Evolutionary conservation across 2,113 vertebrate species (phyloP).

Genomic region (Apodemus speciosus): DNA sequence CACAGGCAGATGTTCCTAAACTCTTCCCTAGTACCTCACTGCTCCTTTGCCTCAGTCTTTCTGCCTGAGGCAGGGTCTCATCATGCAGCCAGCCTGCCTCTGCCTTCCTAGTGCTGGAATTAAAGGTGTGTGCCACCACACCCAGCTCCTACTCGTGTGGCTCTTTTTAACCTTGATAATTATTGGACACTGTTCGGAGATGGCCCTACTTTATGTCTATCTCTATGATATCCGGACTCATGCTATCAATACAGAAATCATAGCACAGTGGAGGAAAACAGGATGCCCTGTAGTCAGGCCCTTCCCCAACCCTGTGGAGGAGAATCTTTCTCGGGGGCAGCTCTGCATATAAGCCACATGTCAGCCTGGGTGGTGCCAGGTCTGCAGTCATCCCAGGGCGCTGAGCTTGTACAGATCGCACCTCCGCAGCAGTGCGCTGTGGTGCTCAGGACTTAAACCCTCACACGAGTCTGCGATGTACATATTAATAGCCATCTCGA

Average conservation of each 20-base stretch:
- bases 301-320: neutral
- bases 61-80: neutral
- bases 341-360: neutral
- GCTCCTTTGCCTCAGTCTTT: neutral
- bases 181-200: conserved; percentile 1
- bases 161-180: conserved; percentile 25
- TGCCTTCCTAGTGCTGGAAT: neutral
- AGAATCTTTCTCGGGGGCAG: neutral
- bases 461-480: conserved; percentile 13
- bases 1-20: neutral
- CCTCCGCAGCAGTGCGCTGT: neutral
- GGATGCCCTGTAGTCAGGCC: neutral
- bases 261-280: neutral
- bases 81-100: neutral
- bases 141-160: neutral
- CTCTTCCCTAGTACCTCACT: conserved; percentile 5
- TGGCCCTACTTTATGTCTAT: neutral
- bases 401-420: neutral
- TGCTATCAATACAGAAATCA: neutral
- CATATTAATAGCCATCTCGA: neutral
- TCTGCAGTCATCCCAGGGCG: neutral
- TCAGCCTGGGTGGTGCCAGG: neutral
- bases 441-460: neutral
- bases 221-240: neutral
- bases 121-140: neutral